A percentile compares a stretch with the other conserved stretches of the same genome.
These are phyloP conservation scores for Lordiphosa stackelbergi DNA, from an alignment of 1,140 invertebrate species.

Conservation along the genomic window DNA sequence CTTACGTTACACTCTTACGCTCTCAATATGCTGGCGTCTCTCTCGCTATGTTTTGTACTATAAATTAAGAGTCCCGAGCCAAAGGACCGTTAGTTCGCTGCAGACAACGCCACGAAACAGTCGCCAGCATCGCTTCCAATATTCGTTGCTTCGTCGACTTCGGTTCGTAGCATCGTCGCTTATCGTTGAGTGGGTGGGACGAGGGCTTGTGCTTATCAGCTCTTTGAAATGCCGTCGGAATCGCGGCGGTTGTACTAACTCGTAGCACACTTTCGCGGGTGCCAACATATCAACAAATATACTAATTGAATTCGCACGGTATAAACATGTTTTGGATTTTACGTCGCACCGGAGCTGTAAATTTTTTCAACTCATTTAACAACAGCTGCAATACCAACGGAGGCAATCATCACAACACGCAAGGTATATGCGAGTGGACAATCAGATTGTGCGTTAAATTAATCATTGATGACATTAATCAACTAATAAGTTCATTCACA, in stretches of 20 bases:
- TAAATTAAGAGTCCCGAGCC: constrained; percentile 35
- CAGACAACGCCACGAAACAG: constrained; percentile 42
- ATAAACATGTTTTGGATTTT: constrained; percentile 77
- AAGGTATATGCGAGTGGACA: constrained; percentile 37
- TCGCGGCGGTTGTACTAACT: constrained; percentile 20
- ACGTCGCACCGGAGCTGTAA: constrained; percentile 72
- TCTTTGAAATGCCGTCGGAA: constrained; percentile 50
- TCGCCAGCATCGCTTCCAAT: constrained; percentile 22
- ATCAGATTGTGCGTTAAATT: too few species aligned
- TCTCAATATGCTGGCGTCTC: not conserved
- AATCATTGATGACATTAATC: too few species aligned
- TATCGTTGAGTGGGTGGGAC: constrained; percentile 25
- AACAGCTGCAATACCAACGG: constrained; percentile 65
- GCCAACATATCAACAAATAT: constrained; percentile 46
- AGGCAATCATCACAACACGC: constrained; percentile 58
- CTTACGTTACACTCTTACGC: constrained; percentile 28
- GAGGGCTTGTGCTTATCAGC: constrained; percentile 38
- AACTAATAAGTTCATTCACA: too few species aligned
- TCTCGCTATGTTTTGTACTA: constrained; percentile 24
- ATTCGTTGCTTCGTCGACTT: constrained; percentile 15
- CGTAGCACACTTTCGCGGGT: constrained; percentile 35
- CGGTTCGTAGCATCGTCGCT: constrained; percentile 22
- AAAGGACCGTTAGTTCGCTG: constrained; percentile 46
- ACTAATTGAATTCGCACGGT: not conserved
- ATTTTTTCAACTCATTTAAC: constrained; percentile 76